Evolutionary conservation across 2,888 invertebrate genomes (phyloP), one percentile per base, ranked within the genome.

Genomic region (Chesias legatella): DNA sequence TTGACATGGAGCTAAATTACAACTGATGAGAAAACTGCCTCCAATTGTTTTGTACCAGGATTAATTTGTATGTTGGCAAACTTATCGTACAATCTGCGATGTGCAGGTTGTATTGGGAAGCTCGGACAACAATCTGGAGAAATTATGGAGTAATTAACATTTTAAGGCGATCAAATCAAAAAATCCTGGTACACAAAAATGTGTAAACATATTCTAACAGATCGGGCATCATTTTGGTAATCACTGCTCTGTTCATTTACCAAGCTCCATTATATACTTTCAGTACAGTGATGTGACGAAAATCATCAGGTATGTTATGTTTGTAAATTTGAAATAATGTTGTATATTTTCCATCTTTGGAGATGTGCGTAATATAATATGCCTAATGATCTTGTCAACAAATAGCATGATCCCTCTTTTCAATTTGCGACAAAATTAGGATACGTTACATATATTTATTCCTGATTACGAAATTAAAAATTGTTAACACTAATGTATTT

Each of bases 381-480:
- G 35, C 17, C 26, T 22, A 10, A 26, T 28, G 27, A 21, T 29
- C 25, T 13, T 35, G 7, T 23, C 23, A 34, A 24, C 8, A 9
- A 29, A 7, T 23, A 26, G 17, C 20, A 6, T 28, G 25, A 21
- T 29, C 20, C 22, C 33, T 25, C 20, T 32, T 48, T 35, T 56
- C 56, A 33, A 38, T 55, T 58, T 57, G 59, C 60, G 57, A 63
- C 59, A 53, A 57, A 51, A 54, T 48, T 13, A 23, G 7, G 11
- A 8, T 31, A 32, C 43, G 31, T 35, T 33, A 11, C 3, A 17
- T 3, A 27, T 13, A 33, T 32, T 27, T 31, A 22, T 27, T 39
- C 31, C 31, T 31, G 31, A 11, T 10, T 8, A 13, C 26, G 3
- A 31, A 33, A 33, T 21, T 33, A 21, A 33, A 23, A 27, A 32